Conservation (phyloP, 2,888 invertebrate species). For the Crossocerus cetratus region DNA sequence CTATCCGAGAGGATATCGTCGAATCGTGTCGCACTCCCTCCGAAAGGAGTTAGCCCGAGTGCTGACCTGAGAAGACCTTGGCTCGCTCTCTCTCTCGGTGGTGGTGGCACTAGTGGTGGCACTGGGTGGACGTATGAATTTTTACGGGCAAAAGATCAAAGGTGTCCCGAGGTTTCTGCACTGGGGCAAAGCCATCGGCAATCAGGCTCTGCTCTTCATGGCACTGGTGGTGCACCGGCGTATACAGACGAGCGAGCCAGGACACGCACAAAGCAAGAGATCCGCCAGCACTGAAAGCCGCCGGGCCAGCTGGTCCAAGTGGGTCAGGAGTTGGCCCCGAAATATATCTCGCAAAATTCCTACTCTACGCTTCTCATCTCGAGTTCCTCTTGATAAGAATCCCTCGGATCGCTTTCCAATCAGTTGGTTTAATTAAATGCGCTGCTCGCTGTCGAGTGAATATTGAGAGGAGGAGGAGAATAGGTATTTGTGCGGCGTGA, state of each 20-base stretch:
- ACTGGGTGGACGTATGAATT: background rate
- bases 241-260: background rate
- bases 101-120: no score
- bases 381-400: background rate
- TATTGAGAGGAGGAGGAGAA: background rate
- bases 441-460: no score
- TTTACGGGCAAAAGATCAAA: conserved; percentile 16
- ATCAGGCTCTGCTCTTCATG: background rate
- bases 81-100: no score
- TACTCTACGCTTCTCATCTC: background rate
- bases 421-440: no score
- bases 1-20: no score
- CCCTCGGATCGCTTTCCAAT: no score
- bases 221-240: no score
- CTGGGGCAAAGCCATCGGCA: conserved; percentile 1
- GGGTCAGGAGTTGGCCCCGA: background rate
- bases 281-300: background rate
- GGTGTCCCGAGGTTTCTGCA: background rate
- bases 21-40: background rate
- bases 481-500: conserved; percentile 9
- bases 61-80: background rate
- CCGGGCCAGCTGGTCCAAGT: background rate
- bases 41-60: background rate
- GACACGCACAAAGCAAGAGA: conserved; percentile 1
- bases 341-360: background rate